Percentiles rank a stretch among this genome's conserved stretches.
phyloP scores from a whole-genome alignment of 1,140 invertebrate genomes.

The Orius laevigatus region DNA sequence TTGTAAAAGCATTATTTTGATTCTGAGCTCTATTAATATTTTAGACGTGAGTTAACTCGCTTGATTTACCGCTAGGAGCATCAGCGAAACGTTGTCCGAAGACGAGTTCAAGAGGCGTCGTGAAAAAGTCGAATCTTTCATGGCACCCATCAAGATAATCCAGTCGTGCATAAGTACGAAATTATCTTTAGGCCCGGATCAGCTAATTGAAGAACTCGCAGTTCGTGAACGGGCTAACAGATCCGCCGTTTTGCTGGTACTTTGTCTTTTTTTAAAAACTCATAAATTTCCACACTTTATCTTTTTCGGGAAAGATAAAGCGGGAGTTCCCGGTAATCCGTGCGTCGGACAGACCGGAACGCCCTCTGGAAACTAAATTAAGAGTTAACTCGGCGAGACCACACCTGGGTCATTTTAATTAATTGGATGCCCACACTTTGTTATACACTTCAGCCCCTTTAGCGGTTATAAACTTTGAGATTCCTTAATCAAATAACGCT shows the following conservation, averaged over 20 bases:
- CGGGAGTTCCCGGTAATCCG: not conserved
- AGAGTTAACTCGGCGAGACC: not conserved
- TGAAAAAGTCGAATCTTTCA: constrained; percentile 31
- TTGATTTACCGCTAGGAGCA: constrained; percentile 26
- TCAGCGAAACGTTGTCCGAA: constrained; percentile 38
- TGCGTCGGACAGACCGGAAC: no score
- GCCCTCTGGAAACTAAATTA: not conserved
- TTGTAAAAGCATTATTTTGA: no score
- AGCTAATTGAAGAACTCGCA: constrained; percentile 43
- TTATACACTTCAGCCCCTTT: not conserved
- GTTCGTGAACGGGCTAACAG: constrained; percentile 48
- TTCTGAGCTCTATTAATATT: no score
- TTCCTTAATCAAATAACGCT: no score
- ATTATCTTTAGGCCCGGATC: constrained; percentile 33
- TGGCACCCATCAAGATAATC: constrained; percentile 32
- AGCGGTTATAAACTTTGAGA: no score
- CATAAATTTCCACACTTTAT: not conserved
- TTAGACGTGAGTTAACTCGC: no score
- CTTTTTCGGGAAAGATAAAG: not conserved
- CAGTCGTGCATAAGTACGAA: constrained; percentile 38
- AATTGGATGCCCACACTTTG: not conserved
- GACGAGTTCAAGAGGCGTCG: constrained; percentile 36
- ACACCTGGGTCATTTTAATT: not conserved
- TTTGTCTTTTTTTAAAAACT: not conserved
- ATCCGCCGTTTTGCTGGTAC: constrained; percentile 37